These are phyloP conservation scores for Malaclemys terrapin DNA, from an alignment of 2,113 vertebrate species.

Conservation along the genomic window DNA sequence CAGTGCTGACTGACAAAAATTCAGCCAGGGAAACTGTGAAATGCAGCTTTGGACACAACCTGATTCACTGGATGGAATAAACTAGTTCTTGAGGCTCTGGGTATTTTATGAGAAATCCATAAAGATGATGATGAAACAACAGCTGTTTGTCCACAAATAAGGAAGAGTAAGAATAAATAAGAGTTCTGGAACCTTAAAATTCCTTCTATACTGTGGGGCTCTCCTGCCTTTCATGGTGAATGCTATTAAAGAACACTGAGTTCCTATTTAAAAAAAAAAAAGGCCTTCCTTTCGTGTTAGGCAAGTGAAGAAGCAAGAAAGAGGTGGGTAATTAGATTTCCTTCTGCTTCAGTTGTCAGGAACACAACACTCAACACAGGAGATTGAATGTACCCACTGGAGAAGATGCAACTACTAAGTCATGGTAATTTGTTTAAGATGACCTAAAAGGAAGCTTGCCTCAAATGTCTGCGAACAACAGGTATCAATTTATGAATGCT, in stretches of 20 bases:
- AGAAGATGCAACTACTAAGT: background rate
- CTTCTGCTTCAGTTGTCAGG: conserved; percentile 14
- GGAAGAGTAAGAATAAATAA: background rate
- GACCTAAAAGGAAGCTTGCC: conserved; percentile 41
- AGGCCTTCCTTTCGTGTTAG: background rate
- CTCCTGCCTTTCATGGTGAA: background rate
- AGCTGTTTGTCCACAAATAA: background rate
- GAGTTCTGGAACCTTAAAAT: background rate
- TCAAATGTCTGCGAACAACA: conserved; percentile 26
- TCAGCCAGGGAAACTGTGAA: background rate
- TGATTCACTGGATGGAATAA: background rate
- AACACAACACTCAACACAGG: conserved; percentile 18
- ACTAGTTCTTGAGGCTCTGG: background rate
- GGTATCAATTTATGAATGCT: conserved; percentile 24
- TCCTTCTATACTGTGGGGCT: background rate
- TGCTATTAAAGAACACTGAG: background rate
- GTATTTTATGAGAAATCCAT: background rate
- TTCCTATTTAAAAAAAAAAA: background rate
- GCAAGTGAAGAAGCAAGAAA: conserved; percentile 33
- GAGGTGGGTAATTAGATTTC: conserved; percentile 32
- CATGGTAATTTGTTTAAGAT: conserved; percentile 40
- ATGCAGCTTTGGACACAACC: conserved; percentile 14
- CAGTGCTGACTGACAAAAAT: background rate
- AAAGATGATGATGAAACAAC: background rate
- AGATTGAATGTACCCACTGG: background rate